Evolutionary conservation across 1,140 invertebrate species (phyloP), one percentile per base, ranked within the genome.

Genomic region (Andricus grossulariae): DNA sequence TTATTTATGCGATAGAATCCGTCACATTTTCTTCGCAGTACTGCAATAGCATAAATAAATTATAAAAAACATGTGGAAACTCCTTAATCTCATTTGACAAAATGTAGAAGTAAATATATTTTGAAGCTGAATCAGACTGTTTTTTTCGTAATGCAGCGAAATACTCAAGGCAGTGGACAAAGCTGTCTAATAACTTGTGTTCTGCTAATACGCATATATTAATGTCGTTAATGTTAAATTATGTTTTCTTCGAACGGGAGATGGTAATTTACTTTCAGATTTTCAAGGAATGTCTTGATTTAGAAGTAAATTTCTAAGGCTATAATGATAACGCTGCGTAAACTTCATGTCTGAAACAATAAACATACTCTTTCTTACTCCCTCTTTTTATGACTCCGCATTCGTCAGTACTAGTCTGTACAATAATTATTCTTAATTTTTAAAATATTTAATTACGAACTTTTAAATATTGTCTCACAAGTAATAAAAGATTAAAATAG

Each of bases 221-320:
- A 66, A 54, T 54, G 18, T 6, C 15, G 8, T 66, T 39, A 39
- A 45, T 66, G 57, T 60, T 60, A 60, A 60, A 15, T 16, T 39
- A 39, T 66, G 39, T 32, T 39, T 16, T 39, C 39, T 66, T 5
- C 15, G 39, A 66, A 39, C 57, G 32, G 57, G 32, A 39, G 32
- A 66, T 21, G 39, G 57, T 66, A 66, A 66, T 12, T 16, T 16
- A 66, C 1, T 16, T 39, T 39, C 25, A 66, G 13, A 66, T 39
- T 66, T 66, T 39, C 32, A 66, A 66, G 57, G 57, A 66, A 66
- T 66, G 57, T 66, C 39, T 39, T 66, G 57, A 66, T 66, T 66
- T 66, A 66, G 57, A 66, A 66, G 25, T 66, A 60, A 66, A 66
- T 66, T 39, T 39, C 57, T 66, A 66, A 66, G 39, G n/a, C 57